phyloP scores from a whole-genome alignment of 2,113 vertebrate species.

The Macaca mulatta region DNA sequence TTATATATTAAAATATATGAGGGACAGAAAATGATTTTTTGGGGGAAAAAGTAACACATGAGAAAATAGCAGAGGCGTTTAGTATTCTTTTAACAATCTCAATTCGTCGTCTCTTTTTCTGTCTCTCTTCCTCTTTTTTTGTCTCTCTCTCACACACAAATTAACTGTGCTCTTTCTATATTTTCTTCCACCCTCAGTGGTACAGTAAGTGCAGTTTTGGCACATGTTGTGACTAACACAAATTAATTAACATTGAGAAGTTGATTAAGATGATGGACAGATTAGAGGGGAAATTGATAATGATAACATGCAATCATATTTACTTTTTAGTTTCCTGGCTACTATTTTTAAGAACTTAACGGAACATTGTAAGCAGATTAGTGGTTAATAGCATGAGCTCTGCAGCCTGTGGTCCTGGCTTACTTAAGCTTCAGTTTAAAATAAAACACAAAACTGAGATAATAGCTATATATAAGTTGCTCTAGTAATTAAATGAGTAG shows the following conservation, averaged over 20 bases:
- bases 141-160: not conserved
- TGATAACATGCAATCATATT: not conserved
- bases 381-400: not conserved
- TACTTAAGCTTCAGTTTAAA: slow-evolving; percentile 24
- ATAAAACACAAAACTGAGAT: slow-evolving; percentile 25
- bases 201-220: not conserved
- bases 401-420: not conserved
- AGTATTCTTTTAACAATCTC: not conserved
- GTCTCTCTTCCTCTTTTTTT: not conserved
- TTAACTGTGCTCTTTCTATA: not conserved
- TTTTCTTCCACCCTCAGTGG: not conserved
- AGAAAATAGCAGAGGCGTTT: not conserved
- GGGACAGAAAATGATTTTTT: not conserved
- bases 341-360: not conserved
- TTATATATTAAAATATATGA: not conserved
- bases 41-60: not conserved
- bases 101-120: not conserved
- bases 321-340: not conserved
- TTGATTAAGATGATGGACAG: not conserved
- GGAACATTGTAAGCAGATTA: not conserved
- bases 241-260: not conserved
- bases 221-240: not conserved
- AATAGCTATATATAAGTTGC: not conserved
- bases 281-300: not conserved
- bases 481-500: not conserved